phyloP scores from a whole-genome alignment of 1,140 invertebrate species.

The Drosophila takahashii region DNA sequence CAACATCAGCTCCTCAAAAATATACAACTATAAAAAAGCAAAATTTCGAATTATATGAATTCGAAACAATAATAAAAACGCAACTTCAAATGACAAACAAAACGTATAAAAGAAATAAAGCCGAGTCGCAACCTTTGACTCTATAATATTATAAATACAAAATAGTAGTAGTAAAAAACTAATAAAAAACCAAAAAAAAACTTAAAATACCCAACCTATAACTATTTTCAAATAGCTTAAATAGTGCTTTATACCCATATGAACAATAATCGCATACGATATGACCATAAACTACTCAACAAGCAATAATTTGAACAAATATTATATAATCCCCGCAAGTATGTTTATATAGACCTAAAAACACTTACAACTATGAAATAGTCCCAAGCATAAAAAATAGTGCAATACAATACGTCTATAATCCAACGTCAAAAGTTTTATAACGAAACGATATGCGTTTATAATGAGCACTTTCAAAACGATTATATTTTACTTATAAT shows the following conservation, averaged over 20 bases:
- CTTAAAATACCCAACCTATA: neutral
- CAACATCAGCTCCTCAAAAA: neutral
- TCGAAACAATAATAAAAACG: neutral
- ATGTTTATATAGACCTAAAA: conserved; percentile 4
- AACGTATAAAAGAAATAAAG: neutral
- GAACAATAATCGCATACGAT: conserved; percentile 27
- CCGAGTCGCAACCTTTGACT: too few relatives aligned
- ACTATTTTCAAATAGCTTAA: conserved; percentile 27
- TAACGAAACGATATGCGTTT: conserved; percentile 23
- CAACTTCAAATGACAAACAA: neutral
- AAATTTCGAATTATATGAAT: neutral
- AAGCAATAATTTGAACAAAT: conserved; percentile 22
- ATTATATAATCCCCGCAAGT: conserved; percentile 18
- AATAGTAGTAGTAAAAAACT: neutral
- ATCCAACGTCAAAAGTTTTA: conserved; percentile 37
- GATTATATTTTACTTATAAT: conserved; percentile 22
- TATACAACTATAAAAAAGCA: neutral
- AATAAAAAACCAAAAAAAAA: neutral
- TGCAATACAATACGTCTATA: conserved; percentile 34
- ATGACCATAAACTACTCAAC: conserved; percentile 20
- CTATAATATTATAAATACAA: neutral
- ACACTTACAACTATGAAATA: conserved; percentile 15
- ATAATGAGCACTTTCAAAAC: conserved; percentile 54
- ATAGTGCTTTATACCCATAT: conserved; percentile 36
- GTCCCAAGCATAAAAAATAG: conserved; percentile 14